Conservation (phyloP, 1,140 invertebrate species). For the Tyrophagus putrescentiae region DNA sequence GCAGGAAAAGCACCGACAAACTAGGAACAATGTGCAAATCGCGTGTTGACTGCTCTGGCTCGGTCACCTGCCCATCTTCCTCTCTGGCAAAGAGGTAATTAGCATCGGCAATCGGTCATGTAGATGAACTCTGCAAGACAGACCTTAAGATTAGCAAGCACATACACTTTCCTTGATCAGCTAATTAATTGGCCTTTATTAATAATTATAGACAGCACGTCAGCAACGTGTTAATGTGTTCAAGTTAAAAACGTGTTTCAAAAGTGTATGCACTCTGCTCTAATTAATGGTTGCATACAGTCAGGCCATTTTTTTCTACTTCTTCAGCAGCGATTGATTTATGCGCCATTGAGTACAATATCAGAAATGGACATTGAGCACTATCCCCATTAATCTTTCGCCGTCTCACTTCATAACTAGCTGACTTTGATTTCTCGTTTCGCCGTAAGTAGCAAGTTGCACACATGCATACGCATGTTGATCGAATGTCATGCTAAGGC, state of each 20-base stretch:
- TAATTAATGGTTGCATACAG: not conserved
- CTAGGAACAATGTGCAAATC: not conserved
- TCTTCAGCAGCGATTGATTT: not conserved
- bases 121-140: too few relatives aligned
- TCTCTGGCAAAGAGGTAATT: not conserved
- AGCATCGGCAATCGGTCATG: too few relatives aligned
- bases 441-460: too few relatives aligned
- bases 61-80: not conserved
- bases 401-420: not conserved
- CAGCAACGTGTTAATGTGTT: slow-evolving; percentile 8
- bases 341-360: not conserved
- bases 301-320: not conserved
- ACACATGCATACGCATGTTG: too few relatives aligned
- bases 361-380: not conserved
- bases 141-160: not conserved
- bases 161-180: not conserved
- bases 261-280: not conserved
- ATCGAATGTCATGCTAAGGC: too few relatives aligned
- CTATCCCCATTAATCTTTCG: not conserved
- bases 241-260: not conserved
- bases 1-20: too few relatives aligned
- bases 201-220: slow-evolving; percentile 8
- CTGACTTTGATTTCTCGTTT: too few relatives aligned
- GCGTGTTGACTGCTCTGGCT: slow-evolving; percentile 1
- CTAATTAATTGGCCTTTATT: slow-evolving; percentile 7